phyloP scores from a whole-genome alignment of 1,140 invertebrate species.

The Zophobas atratus region DNA sequence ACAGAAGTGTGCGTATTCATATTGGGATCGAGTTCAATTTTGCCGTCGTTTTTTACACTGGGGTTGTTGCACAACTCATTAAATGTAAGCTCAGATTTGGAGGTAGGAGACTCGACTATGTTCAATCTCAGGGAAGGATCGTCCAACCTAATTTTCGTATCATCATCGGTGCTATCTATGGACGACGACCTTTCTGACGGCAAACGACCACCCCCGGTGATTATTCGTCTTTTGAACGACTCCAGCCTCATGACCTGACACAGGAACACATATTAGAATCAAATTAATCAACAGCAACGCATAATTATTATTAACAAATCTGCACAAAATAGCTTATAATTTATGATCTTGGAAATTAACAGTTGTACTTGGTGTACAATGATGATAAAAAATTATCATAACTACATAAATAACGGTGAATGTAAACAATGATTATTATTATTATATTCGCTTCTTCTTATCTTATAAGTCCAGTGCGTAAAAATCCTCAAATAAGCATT shows the following conservation, averaged over 20 bases:
- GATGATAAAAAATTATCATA: too few relatives aligned
- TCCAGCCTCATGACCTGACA: slow-evolving; percentile 66
- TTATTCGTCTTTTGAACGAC: slow-evolving; percentile 58
- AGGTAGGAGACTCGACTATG: slow-evolving; percentile 61
- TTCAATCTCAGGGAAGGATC: slow-evolving; percentile 64
- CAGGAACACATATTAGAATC: slow-evolving; percentile 45
- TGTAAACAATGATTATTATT: too few relatives aligned
- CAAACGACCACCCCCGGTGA: slow-evolving; percentile 52
- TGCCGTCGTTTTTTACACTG: slow-evolving; percentile 47
- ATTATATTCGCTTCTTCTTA: too few relatives aligned
- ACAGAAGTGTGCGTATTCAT: slow-evolving; percentile 56
- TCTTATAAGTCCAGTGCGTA: too few relatives aligned
- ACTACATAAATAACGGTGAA: too few relatives aligned
- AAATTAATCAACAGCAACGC: too few relatives aligned
- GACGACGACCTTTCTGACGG: slow-evolving; percentile 61
- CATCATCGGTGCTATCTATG: slow-evolving; percentile 66
- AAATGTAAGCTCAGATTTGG: slow-evolving; percentile 57
- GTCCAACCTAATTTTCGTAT: slow-evolving; percentile 62
- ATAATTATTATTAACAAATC: too few relatives aligned
- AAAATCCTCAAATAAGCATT: too few relatives aligned
- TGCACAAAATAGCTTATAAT: too few relatives aligned
- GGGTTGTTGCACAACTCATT: slow-evolving; percentile 52
- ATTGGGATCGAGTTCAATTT: slow-evolving; percentile 56
- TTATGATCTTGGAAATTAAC: too few relatives aligned
- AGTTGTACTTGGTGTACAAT: too few relatives aligned